Evolutionary conservation across 2,797 vertebrate species (phyloP).

Genomic region (Arctocebus calabarensis): DNA sequence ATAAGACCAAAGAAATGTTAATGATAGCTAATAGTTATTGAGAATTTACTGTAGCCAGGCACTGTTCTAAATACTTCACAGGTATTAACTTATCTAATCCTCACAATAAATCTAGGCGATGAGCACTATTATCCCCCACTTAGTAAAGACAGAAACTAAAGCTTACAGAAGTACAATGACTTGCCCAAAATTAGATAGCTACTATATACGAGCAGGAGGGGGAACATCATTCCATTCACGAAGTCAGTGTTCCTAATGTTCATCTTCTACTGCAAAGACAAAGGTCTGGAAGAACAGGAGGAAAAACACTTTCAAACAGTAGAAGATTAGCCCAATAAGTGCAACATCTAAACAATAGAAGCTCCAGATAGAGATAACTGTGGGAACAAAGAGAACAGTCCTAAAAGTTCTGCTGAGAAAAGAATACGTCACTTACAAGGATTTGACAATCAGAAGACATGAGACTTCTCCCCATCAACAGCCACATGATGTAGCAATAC

Average conservation of each 20-base stretch:
- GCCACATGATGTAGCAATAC: background rate
- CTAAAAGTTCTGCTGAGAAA: conserved; percentile 12
- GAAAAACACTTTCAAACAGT: background rate
- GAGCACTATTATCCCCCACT: background rate
- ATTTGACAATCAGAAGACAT: background rate
- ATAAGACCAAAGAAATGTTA: background rate
- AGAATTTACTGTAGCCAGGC: background rate
- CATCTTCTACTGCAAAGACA: background rate
- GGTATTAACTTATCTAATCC: background rate
- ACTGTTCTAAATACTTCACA: background rate
- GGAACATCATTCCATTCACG: background rate
- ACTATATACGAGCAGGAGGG: background rate
- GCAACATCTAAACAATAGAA: background rate
- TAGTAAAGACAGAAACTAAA: conserved; percentile 1
- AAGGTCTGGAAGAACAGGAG: background rate
- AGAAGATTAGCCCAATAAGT: background rate
- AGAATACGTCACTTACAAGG: background rate
- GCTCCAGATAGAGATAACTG: background rate
- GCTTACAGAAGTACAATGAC: background rate
- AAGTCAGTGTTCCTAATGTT: background rate
- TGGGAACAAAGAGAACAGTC: background rate
- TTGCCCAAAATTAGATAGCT: background rate
- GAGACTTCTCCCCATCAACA: background rate
- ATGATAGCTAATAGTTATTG: background rate
- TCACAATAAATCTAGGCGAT: background rate